Evolutionary conservation across 2,888 invertebrate species (phyloP), one percentile per base, ranked within the genome.

Genomic region (Scaptomyza parva): DNA sequence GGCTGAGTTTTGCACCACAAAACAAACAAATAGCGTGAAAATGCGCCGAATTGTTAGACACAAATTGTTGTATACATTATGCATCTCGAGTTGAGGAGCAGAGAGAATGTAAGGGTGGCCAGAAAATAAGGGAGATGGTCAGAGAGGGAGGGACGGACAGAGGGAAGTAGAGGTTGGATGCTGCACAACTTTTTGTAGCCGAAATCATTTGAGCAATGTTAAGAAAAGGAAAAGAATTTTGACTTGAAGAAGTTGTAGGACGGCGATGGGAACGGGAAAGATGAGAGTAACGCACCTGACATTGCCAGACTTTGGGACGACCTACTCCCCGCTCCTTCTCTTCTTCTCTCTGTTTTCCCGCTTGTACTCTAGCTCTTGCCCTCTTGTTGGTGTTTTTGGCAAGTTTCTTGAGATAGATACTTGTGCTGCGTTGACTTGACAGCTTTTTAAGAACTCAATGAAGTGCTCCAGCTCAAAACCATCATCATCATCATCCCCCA

Each of bases 41-140:
- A 87, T 86, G 85, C 86, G 74, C 77, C 77, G 88, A 88, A 83
- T 83, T 82, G 83, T 87, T 82, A 82, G 88, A 82, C 67, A 73
- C 70, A 78, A 62, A 65, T 80, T 78, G 59, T 69, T 72, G 86
- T 79, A 75, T 85, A 70, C 78, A 86, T 86, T 81, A 86, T 84
- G 82, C 85, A 80, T 51, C 57, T 50, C 14, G 47, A 9, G 30
- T 1, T 26, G 18, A 22, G 2, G 5, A 20, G 9, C 3, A 3
- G 3, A 17, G 8, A 37, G 17, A 9, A 14, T 0, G 33, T 6
- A n/a, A 6, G 33, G 2, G 33, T 1, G 26, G 8, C n/a, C n/a
- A 9, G 33, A 33, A 9, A 30, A 2, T 11, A 30, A 9, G 41
- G 9, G 1, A 22, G 20, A 11, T 1, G 9, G 4, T 20, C 8